Conservation (phyloP, 2,888 invertebrate genomes). For the Microplitis deprimator region DNA sequence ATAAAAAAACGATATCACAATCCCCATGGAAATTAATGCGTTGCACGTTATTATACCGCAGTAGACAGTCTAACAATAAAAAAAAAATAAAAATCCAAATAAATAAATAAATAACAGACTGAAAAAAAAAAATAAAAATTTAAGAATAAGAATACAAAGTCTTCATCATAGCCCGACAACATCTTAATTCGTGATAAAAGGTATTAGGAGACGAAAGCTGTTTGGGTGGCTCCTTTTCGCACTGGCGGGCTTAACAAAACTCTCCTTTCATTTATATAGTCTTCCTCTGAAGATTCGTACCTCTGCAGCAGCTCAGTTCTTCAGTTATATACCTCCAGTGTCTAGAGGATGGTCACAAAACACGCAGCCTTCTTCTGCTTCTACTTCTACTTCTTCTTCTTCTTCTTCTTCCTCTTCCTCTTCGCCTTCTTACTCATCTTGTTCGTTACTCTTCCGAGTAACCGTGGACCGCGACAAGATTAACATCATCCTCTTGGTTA, state of each 20-base stretch:
- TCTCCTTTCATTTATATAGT: not conserved
- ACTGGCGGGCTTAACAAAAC: constrained; percentile 16
- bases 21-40: constrained; percentile 17
- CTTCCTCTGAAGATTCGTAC: not conserved
- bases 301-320: constrained; percentile 19
- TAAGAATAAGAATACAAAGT: constrained; percentile 1
- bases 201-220: constrained; percentile 58
- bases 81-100: not conserved
- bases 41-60: not conserved
- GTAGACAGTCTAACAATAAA: constrained; percentile 6
- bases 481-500: constrained; percentile 64
- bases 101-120: no score
- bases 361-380: constrained; percentile 51
- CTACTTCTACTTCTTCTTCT: constrained; percentile 11
- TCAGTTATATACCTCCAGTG: not conserved
- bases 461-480: constrained; percentile 64
- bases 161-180: constrained; percentile 52
- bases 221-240: constrained; percentile 48
- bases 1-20: not conserved
- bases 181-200: constrained; percentile 63
- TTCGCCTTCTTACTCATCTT: not conserved
- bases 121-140: not conserved
- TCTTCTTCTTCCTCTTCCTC: constrained; percentile 24
- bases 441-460: constrained; percentile 57
- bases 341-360: constrained; percentile 51